Evolutionary conservation across 1,140 invertebrate species (phyloP).

Genomic region (Amphibalanus amphitrite): DNA sequence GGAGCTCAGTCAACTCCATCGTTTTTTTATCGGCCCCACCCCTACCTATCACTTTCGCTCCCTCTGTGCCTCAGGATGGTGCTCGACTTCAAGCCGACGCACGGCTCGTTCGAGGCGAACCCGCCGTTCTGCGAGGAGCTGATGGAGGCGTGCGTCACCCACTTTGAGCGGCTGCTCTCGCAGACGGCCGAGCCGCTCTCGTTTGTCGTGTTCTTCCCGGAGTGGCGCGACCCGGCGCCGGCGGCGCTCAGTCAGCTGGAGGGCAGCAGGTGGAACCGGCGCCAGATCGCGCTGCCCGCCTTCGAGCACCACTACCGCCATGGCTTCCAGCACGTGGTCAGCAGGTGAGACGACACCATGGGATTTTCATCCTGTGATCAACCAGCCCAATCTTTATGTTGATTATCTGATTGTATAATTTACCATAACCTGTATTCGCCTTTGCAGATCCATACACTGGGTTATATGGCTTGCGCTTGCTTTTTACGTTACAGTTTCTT

Average conservation of each 20-base stretch:
- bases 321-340: constrained; percentile 69
- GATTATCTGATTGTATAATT: too few species aligned
- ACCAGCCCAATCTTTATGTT: too few species aligned
- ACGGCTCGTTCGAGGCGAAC: constrained; percentile 87
- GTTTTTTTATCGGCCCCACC: too few species aligned
- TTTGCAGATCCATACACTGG: too few species aligned
- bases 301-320: constrained; percentile 83
- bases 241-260: constrained; percentile 44
- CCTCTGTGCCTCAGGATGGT: constrained; percentile 62
- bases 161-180: constrained; percentile 72
- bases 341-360: too few species aligned
- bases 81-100: constrained; percentile 74
- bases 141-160: constrained; percentile 73
- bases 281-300: constrained; percentile 77
- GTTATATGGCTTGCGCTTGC: too few species aligned
- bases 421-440: too few species aligned
- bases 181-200: constrained; percentile 75
- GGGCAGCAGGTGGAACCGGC: constrained; percentile 67
- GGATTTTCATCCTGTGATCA: too few species aligned
- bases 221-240: constrained; percentile 72
- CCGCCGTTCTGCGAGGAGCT: constrained; percentile 90
- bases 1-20: too few species aligned
- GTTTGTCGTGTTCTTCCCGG: constrained; percentile 85
- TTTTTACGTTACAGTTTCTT: too few species aligned
- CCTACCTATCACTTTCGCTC: too few species aligned